Percentiles rank a stretch among this genome's conserved stretches.
Conservation (phyloP, 2,113 vertebrate species). For the Melozone crissalis region DNA sequence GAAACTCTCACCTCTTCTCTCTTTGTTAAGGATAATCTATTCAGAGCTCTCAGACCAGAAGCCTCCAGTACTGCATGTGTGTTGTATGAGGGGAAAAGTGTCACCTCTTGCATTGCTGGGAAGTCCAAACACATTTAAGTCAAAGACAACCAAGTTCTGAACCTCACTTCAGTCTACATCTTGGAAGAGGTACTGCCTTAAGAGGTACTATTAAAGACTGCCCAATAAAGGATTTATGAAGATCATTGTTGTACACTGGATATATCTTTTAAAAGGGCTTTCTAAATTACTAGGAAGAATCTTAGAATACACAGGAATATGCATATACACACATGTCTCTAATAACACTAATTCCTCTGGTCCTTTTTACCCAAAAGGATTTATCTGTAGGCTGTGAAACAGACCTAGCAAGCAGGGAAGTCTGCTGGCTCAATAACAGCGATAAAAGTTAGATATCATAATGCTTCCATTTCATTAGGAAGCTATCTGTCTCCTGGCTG, state of each 20-base stretch:
- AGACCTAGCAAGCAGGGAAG: not conserved
- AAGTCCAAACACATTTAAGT: not conserved
- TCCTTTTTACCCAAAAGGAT: not conserved
- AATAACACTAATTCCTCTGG: not conserved
- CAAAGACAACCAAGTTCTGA: not conserved
- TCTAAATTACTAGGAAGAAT: not conserved
- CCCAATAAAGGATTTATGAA: not conserved
- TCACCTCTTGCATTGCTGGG: not conserved
- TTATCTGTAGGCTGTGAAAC: not conserved
- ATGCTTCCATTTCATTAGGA: slow-evolving; percentile 24
- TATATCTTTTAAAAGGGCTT: not conserved
- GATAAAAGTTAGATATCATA: not conserved
- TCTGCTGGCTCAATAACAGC: not conserved
- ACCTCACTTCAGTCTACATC: not conserved
- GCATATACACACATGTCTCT: not conserved
- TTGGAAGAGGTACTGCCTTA: not conserved
- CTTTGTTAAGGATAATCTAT: not conserved
- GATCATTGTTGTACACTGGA: not conserved
- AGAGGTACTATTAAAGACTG: not conserved
- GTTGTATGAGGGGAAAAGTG: not conserved
- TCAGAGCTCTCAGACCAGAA: not conserved
- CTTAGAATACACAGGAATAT: not conserved
- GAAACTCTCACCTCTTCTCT: not conserved
- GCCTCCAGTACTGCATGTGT: fast-evolving
- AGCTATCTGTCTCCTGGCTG: not conserved